phyloP scores from a whole-genome alignment of 1,140 invertebrate genomes.

The Apis laboriosa region DNA sequence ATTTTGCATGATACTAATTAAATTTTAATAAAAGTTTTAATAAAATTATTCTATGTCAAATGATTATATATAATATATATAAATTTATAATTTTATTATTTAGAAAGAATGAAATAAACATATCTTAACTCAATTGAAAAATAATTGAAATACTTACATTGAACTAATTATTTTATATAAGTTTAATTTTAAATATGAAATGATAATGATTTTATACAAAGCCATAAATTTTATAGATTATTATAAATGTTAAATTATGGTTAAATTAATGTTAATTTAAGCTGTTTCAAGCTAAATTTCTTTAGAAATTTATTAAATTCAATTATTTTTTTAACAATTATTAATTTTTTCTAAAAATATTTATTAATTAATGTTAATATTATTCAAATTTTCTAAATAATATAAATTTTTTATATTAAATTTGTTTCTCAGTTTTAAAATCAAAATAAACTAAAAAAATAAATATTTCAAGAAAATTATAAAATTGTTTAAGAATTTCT shows the following conservation, averaged over 20 bases:
- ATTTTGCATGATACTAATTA: slow-evolving; percentile 8
- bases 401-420: background rate
- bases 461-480: background rate
- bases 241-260: background rate
- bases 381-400: background rate
- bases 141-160: background rate
- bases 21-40: slow-evolving; percentile 6
- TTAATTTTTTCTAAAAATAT: background rate
- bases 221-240: background rate
- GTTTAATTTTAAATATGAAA: background rate
- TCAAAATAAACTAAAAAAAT: background rate
- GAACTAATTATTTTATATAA: background rate
- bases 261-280: background rate
- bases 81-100: slow-evolving; percentile 16
- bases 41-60: slow-evolving; percentile 19
- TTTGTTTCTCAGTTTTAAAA: background rate
- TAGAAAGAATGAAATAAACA: background rate
- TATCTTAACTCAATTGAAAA: background rate
- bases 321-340: background rate
- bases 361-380: background rate
- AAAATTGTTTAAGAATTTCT: background rate
- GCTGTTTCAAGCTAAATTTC: background rate
- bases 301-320: background rate
- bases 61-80: background rate
- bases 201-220: background rate